Evolutionary conservation across 1,140 invertebrate species (phyloP).

Genomic region (Camponotus floridanus): DNA sequence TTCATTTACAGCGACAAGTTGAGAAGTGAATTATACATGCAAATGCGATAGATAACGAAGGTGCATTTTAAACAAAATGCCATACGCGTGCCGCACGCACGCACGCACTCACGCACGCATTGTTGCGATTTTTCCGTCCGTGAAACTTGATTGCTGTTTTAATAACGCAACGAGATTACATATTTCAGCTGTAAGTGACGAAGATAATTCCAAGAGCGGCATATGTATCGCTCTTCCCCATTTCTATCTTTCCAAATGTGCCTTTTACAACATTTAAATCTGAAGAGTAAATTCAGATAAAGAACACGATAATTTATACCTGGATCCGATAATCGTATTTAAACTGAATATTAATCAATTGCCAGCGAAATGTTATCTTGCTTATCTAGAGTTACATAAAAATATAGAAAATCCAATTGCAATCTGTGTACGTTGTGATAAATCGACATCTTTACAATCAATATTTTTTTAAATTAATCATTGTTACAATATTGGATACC

Average conservation of each 20-base stretch:
- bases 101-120: background rate
- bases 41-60: slow-evolving; percentile 33
- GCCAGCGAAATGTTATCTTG: background rate
- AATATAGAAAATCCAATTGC: background rate
- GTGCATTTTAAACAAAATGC: background rate
- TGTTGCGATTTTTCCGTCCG: slow-evolving; percentile 18
- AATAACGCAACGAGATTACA: slow-evolving; percentile 33
- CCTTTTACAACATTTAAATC: background rate
- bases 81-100: background rate
- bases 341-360: background rate
- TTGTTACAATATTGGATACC: too few species aligned
- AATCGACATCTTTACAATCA: background rate
- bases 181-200: background rate
- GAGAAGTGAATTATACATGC: slow-evolving; percentile 23
- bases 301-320: background rate
- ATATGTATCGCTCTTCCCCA: background rate
- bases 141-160: slow-evolving; percentile 53
- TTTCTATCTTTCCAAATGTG: background rate
- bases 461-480: too few species aligned
- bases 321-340: background rate
- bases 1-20: slow-evolving; percentile 1
- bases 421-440: background rate
- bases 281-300: background rate
- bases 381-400: background rate
- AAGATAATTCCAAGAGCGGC: slow-evolving; percentile 19